Conservation (phyloP, 2,888 invertebrate species). For the Coenonympha glycerion region DNA sequence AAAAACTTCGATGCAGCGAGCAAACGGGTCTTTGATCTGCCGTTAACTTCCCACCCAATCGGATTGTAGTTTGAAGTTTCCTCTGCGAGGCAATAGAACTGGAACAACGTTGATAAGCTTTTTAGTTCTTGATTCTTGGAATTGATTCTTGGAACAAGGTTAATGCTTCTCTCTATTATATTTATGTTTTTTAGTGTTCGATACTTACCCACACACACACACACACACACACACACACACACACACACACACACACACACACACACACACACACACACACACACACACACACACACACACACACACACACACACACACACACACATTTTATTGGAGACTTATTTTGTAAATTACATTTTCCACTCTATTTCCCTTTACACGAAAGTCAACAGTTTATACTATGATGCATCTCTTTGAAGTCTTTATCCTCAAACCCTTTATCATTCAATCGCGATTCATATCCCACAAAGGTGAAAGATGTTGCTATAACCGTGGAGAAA, state of each 20-base stretch:
- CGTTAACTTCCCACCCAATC: neutral
- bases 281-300: too few relatives aligned
- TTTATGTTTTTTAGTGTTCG: too few relatives aligned
- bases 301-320: too few relatives aligned
- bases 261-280: too few relatives aligned
- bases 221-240: too few relatives aligned
- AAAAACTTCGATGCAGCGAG: slow-evolving; percentile 1
- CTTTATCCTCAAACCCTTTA: neutral
- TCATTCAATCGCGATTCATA: slow-evolving; percentile 6
- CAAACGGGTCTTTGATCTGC: slow-evolving; percentile 3
- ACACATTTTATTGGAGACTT: too few relatives aligned
- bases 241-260: too few relatives aligned
- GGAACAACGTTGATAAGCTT: neutral
- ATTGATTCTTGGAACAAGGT: too few relatives aligned
- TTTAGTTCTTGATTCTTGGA: neutral
- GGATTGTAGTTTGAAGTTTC: neutral
- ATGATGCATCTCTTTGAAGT: slow-evolving; percentile 2
- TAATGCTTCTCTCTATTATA: neutral
- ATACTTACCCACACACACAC: too few relatives aligned
- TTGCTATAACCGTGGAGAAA: neutral
- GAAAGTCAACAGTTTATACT: slow-evolving; percentile 1
- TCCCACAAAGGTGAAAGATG: slow-evolving; percentile 1
- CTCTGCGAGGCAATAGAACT: neutral
- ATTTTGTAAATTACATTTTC: neutral
- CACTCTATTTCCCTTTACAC: neutral